A percentile compares a stretch with the other conserved stretches of the same genome.
Conservation (phyloP, 1,140 invertebrate genomes). For the Portunus trituberculatus region DNA sequence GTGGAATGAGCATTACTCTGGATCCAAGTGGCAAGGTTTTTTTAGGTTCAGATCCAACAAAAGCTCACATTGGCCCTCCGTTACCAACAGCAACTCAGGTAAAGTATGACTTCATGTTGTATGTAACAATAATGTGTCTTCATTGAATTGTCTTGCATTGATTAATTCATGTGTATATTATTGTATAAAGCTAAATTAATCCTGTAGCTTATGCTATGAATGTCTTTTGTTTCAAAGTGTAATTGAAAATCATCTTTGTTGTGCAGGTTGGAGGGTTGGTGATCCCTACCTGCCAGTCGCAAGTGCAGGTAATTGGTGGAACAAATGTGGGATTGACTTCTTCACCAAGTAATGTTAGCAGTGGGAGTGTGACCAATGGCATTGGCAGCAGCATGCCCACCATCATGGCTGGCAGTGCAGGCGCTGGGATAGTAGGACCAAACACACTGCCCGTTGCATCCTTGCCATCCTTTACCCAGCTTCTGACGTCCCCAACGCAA, state of each 20-base stretch:
- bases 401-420: slow-evolving; percentile 51
- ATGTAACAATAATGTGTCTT: too few species aligned
- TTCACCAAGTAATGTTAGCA: slow-evolving; percentile 45
- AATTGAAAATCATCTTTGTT: background rate
- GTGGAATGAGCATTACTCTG: slow-evolving; percentile 69
- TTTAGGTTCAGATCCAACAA: slow-evolving; percentile 67
- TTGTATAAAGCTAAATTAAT: too few species aligned
- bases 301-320: slow-evolving; percentile 63
- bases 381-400: slow-evolving; percentile 65
- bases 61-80: slow-evolving; percentile 50
- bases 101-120: background rate
- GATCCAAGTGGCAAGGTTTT: slow-evolving; percentile 71
- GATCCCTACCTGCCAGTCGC: slow-evolving; percentile 59
- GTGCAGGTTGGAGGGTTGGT: slow-evolving; percentile 64
- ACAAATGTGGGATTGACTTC: slow-evolving; percentile 39
- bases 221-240: background rate
- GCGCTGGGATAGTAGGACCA: background rate
- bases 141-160: too few species aligned
- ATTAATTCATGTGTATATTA: too few species aligned
- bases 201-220: too few species aligned
- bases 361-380: slow-evolving; percentile 54
- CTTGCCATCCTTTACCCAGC: slow-evolving; percentile 71
- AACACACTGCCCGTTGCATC: slow-evolving; percentile 58
- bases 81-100: slow-evolving; percentile 51
- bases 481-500: slow-evolving; percentile 67